Base-by-base conservation (phyloP, 2,797 vertebrate species). In the Enoplosus armatus region DNA sequence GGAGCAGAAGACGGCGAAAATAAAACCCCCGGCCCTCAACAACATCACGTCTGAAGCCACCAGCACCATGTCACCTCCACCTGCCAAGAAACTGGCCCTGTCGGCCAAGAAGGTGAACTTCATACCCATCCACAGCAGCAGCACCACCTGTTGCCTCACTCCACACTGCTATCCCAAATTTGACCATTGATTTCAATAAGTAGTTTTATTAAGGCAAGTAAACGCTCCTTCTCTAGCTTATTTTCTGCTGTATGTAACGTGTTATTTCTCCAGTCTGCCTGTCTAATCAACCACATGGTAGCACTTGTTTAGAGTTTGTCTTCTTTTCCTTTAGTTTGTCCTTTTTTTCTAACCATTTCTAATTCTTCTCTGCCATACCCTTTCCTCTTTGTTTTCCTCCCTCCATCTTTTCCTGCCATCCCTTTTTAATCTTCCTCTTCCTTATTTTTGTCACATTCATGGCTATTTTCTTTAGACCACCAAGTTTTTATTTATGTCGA, bases 401-500 rank as follows among this genome's bases (percentile, higher is more conserved):
- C 85, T 86, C 77, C 89, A 88, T 89, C 91, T 87, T 91, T 85
- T 83, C 85, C 85, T 86, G 75, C 66, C 86, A 87, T 92, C 89
- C 80, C 85, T 87, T 72, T 62, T 79, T 86, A 89, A 93, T 89
- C 87, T 76, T 86, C 87, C 83, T 82, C 45, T 85, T 89, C 86
- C 69, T 83, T 39, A 76, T 89, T 89, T 96, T 94, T 90, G 94
- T 94, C 95, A 95, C 90, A 93, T 94, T 96, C 94, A 96, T 92
- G 96, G 95, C 96, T 96, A 95, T 95, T 94, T 94, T 95, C 92
- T 95, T 97, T 97, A 97, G 97, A 97, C 97, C 96, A 97, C 97
- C 96, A 97, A 97, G 97, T 97, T 97, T 98, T 98, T 98, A 97
- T 99, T 99, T 98, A 95, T 99, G 97, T 99, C 97, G 83, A 97